These are phyloP conservation scores for Drosophila trapezifrons DNA, from an alignment of 1,140 invertebrate genomes.

Conservation along the genomic window DNA sequence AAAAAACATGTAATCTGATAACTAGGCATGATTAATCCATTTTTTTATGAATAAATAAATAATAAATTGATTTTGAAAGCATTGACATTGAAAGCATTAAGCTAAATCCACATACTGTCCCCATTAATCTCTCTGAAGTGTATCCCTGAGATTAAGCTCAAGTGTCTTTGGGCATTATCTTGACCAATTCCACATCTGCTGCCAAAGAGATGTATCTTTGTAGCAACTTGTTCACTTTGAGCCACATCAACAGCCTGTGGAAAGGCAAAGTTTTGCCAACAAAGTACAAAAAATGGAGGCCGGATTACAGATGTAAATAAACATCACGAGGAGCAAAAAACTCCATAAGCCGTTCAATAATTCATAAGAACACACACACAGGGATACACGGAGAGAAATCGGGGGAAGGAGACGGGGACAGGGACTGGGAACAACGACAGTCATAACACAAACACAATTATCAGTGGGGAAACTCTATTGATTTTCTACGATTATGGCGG, in stretches of 20 bases:
- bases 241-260: slow-evolving; percentile 6
- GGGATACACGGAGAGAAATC: slow-evolving; percentile 22
- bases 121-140: not conserved
- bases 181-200: slow-evolving; percentile 3
- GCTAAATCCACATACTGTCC: not conserved
- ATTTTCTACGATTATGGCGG: slow-evolving; percentile 57
- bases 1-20: too few species aligned
- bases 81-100: too few species aligned
- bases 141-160: not conserved
- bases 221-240: not conserved
- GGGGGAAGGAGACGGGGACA: not conserved
- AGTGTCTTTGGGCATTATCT: not conserved
- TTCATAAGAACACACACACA: slow-evolving; percentile 53
- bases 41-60: not conserved
- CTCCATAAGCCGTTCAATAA: slow-evolving; percentile 63
- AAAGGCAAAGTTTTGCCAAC: slow-evolving; percentile 27
- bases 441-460: slow-evolving; percentile 47
- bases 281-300: slow-evolving; percentile 19
- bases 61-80: too few species aligned
- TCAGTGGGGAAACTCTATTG: slow-evolving; percentile 63
- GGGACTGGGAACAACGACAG: slow-evolving; percentile 8
- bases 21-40: too few species aligned
- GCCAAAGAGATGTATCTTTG: not conserved
- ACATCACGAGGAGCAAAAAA: slow-evolving; percentile 45
- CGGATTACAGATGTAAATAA: slow-evolving; percentile 61